Percentiles rank a stretch among this genome's conserved stretches.
phyloP scores from a whole-genome alignment of 2,797 vertebrate species.

The Galago senegalensis region DNA sequence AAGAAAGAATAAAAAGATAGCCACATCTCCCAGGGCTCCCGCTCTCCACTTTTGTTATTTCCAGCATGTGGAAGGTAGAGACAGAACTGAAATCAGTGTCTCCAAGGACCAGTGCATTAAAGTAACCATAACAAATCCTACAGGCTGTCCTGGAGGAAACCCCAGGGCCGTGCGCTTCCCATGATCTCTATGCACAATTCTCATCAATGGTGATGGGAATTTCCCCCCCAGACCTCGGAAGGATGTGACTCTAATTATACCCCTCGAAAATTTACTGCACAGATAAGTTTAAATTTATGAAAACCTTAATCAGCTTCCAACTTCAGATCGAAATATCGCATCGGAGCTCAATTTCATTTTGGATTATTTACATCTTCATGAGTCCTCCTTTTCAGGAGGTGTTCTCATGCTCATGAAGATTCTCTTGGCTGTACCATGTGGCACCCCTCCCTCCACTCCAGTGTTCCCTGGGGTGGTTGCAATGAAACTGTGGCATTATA shows the following conservation, averaged over 20 bases:
- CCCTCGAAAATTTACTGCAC: slow-evolving; percentile 59
- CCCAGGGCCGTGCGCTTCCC: slow-evolving; percentile 81
- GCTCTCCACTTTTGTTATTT: slow-evolving; percentile 47
- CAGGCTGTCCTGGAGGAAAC: slow-evolving; percentile 76
- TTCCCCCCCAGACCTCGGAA: slow-evolving; percentile 77
- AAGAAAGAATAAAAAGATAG: slow-evolving; percentile 61
- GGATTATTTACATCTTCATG: slow-evolving; percentile 38
- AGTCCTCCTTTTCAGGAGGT: background rate
- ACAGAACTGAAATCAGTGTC: slow-evolving; percentile 70
- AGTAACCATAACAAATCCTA: slow-evolving; percentile 78
- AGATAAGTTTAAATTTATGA: slow-evolving; percentile 68
- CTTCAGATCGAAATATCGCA: slow-evolving; percentile 44
- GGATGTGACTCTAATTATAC: slow-evolving; percentile 76
- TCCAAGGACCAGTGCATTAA: slow-evolving; percentile 77
- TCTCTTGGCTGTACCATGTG: background rate
- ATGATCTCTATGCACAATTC: slow-evolving; percentile 83
- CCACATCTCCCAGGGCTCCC: slow-evolving; percentile 44
- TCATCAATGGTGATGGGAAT: slow-evolving; percentile 77
- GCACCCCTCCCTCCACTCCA: background rate
- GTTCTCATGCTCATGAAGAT: slow-evolving; percentile 2
- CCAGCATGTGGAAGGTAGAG: slow-evolving; percentile 71
- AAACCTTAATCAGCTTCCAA: slow-evolving; percentile 62
- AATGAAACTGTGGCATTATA: slow-evolving; percentile 14
- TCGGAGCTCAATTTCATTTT: background rate
- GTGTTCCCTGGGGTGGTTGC: background rate